A percentile compares a stretch with the other conserved stretches of the same genome.
These are phyloP conservation scores for Istiophorus platypterus DNA, from an alignment of 2,113 vertebrate genomes.

Conservation along the genomic window DNA sequence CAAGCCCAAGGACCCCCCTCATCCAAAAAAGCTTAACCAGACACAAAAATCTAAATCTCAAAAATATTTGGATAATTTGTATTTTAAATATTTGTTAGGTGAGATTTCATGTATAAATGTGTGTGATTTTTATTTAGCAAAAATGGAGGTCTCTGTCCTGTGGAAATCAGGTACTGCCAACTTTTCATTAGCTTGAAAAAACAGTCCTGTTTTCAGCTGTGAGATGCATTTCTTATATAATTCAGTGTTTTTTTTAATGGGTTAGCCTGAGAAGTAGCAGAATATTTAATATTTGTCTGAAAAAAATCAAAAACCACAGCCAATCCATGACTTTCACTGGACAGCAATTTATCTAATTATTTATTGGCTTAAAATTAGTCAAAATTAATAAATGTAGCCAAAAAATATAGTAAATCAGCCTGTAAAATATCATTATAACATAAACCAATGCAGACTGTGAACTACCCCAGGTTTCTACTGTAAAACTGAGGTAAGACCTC, in stretches of 20 bases:
- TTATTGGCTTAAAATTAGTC: neutral
- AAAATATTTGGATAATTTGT: neutral
- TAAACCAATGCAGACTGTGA: neutral
- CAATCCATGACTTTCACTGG: neutral
- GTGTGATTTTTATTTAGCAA: neutral
- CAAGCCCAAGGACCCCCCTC: neutral
- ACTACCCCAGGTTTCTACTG: too few relatives aligned
- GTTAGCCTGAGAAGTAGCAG: neutral
- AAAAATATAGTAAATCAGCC: neutral
- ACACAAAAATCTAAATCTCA: neutral
- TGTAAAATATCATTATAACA: neutral
- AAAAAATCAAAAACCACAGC: neutral
- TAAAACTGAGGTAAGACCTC: too few relatives aligned
- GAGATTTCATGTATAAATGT: neutral
- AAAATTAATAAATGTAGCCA: neutral
- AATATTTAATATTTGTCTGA: neutral
- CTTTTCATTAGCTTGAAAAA: neutral
- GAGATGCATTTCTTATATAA: neutral
- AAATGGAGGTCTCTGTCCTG: neutral
- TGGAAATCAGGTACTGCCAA: neutral
- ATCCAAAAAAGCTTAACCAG: neutral
- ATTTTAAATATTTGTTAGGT: neutral
- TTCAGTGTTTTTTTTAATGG: neutral
- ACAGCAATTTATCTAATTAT: neutral
- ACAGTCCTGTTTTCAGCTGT: neutral